Evolutionary conservation across 1,140 invertebrate species (phyloP).

Genomic region (Drosophila miranda): DNA sequence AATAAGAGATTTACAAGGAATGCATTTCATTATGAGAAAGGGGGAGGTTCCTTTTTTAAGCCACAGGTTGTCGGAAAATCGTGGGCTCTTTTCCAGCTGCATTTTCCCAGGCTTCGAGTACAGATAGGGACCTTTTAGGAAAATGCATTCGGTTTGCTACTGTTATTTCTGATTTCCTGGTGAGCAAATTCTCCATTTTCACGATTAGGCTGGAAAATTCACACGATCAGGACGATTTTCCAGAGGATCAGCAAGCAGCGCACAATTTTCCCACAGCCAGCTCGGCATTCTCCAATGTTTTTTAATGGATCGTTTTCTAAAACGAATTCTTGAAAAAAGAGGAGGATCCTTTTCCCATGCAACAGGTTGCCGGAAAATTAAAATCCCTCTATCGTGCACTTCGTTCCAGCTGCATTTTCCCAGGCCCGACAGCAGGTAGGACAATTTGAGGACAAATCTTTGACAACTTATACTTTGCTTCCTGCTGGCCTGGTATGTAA

Average conservation of each 20-base stretch:
- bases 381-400: constrained; percentile 8
- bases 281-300: background rate
- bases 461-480: background rate
- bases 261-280: constrained; percentile 34
- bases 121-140: constrained; percentile 16
- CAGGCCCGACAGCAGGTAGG: constrained; percentile 15
- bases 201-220: constrained; percentile 16
- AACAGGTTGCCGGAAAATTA: constrained; percentile 8
- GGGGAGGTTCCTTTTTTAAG: too few species aligned
- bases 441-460: constrained; percentile 1
- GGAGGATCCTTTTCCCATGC: constrained; percentile 1
- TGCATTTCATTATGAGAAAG: too few species aligned
- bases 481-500: constrained; percentile 6
- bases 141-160: background rate
- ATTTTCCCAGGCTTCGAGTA: constrained; percentile 28
- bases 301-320: too few species aligned
- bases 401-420: constrained; percentile 15
- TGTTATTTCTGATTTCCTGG: constrained; percentile 19
- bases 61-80: constrained; percentile 1
- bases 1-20: too few species aligned
- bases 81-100: constrained; percentile 10
- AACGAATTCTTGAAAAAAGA: background rate
- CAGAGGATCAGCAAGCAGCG: constrained; percentile 1
- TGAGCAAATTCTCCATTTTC: background rate
- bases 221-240: constrained; percentile 19